phyloP scores from a whole-genome alignment of 2,113 vertebrate species.

The Percina caprodes region DNA sequence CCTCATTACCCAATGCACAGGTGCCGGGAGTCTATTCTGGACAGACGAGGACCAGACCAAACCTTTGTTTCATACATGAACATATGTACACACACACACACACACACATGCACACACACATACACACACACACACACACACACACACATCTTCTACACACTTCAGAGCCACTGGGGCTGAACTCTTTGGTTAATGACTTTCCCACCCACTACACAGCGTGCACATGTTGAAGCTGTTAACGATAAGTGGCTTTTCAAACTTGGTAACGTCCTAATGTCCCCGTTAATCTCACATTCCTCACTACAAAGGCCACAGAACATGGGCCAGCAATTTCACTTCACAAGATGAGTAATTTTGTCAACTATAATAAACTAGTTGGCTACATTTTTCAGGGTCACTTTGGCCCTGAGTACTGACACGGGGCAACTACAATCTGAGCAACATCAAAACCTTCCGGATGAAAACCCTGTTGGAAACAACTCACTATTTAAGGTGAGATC shows the following conservation, averaged over 20 bases:
- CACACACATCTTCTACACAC: conserved; percentile 49
- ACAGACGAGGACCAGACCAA: conserved; percentile 72
- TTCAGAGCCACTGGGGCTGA: conserved; percentile 74
- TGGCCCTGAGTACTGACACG: not conserved
- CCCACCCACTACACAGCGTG: conserved; percentile 80
- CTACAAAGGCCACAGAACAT: conserved; percentile 68
- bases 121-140: conserved; percentile 27
- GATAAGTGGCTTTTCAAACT: conserved; percentile 80
- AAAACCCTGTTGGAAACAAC: conserved; percentile 31
- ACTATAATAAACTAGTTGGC: conserved; percentile 24
- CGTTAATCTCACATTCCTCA: conserved; percentile 78
- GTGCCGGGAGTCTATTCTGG: conserved; percentile 68
- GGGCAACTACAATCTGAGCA: not conserved
- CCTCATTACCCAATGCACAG: conserved; percentile 75
- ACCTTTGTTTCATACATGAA: conserved; percentile 57
- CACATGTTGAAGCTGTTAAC: conserved; percentile 83
- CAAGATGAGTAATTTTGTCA: conserved; percentile 62
- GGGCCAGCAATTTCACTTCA: conserved; percentile 48
- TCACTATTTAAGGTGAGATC: conserved; percentile 1
- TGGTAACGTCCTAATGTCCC: conserved; percentile 80
- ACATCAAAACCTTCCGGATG: conserved; percentile 25
- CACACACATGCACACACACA: not conserved
- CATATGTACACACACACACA: conserved; percentile 46
- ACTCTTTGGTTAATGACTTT: conserved; percentile 78
- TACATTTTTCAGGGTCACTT: conserved; percentile 20